Percentiles rank a stretch among this genome's conserved stretches.
These are phyloP conservation scores for Eupithecia insigniata DNA, from an alignment of 2,888 invertebrate genomes.

Conservation along the genomic window DNA sequence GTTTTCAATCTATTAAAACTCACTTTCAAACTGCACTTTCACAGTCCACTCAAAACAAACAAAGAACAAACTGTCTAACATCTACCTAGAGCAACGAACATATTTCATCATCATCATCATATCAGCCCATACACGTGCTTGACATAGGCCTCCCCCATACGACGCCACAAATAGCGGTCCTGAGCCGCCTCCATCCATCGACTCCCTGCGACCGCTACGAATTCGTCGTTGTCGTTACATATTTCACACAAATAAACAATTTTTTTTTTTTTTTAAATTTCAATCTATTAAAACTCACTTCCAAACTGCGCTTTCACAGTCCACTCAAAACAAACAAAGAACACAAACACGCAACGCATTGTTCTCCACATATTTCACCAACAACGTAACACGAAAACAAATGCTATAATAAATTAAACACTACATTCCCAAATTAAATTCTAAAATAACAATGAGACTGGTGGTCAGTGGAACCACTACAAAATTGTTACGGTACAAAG, in stretches of 20 bases:
- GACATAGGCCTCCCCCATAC: no score
- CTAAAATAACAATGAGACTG: slow-evolving; percentile 28
- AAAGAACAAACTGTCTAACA: slow-evolving; percentile 55
- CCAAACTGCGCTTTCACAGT: slow-evolving; percentile 75
- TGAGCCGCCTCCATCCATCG: no score
- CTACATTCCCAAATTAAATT: slow-evolving; percentile 26
- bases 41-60: slow-evolving; percentile 65
- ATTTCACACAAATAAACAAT: no score
- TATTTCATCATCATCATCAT: slow-evolving; percentile 33
- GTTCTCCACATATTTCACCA: slow-evolving; percentile 41
- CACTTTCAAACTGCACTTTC: slow-evolving; percentile 77
- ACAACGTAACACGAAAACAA: slow-evolving; percentile 22
- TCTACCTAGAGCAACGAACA: slow-evolving; percentile 51
- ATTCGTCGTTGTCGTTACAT: no score
- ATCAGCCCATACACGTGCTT: neutral
- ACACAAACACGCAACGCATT: slow-evolving; percentile 50
- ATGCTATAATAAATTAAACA: slow-evolving; percentile 9
- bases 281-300: slow-evolving; percentile 63
- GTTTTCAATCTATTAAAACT: no score
- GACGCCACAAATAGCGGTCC: no score
- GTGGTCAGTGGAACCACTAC: slow-evolving; percentile 58
- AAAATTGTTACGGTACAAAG: slow-evolving; percentile 76
- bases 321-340: slow-evolving; percentile 63
- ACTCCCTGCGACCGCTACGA: no score
- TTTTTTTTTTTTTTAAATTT: no score